Base-by-base conservation (phyloP, 2,797 vertebrate species). In the Rhynchonycteris naso region DNA sequence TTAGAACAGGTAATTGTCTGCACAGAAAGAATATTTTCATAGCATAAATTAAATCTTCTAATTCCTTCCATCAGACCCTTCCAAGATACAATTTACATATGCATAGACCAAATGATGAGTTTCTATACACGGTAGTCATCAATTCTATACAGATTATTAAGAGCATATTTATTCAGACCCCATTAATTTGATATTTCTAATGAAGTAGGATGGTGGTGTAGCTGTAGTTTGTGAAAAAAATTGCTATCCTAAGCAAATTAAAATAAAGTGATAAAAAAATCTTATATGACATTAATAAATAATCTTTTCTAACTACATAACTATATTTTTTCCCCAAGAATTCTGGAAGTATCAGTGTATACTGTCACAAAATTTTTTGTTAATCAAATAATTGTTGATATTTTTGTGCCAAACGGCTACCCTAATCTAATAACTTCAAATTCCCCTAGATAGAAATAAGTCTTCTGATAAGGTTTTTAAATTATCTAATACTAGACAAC, bases 151-250 rank as follows among this genome's bases (percentile, higher is more conserved):
- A 92, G 61, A 85, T 85, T 79, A 82, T 35, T 71, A 82, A 90
- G 87, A 93, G 56, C 30, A 88, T 66, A 86, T 88, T 93, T 71
- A 88, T 90, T 96, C 81, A 88, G 38, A 72, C 84, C 35, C 69
- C 65, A 68, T 90, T 82, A 94, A 90, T 71, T 79, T 85, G 58
- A 59, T 72, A 93, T 72, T 93, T 96, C 58, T 91, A 38, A 58
- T 81, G 68, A 95, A 87, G 22, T 30, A 58, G 52, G 22, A 38
- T 7, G 8, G 1, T 35, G 52, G 33, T 69, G 92, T 78, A 85
- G 1, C 54, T 75, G 2, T 58, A 47, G 61, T 56, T 58, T 69
- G 21, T 88, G 79, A 75, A 56, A 59, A 58, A 78, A 95, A 84
- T 33, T 18, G 21, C 58, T 85, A 21, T 65, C 33, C 56, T 88